Conservation (phyloP, 2,888 invertebrate species). For the Campoplex nolae region DNA sequence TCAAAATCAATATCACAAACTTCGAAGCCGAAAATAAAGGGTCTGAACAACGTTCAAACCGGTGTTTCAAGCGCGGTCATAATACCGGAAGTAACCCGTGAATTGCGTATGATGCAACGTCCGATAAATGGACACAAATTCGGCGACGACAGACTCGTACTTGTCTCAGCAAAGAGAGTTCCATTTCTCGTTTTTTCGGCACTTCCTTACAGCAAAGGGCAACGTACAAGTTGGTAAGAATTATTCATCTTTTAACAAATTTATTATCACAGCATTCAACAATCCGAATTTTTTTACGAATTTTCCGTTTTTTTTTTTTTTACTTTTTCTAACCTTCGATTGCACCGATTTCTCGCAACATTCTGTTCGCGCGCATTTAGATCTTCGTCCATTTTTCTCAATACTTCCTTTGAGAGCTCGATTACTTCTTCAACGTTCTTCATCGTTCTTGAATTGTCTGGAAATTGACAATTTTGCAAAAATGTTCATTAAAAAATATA, state of each 20-base stretch:
- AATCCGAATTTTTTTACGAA: background rate
- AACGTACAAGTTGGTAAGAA: constrained; percentile 87
- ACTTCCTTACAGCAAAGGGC: constrained; percentile 92
- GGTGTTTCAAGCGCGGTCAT: constrained; percentile 81
- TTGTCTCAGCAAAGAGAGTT: constrained; percentile 91
- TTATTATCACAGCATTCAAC: background rate
- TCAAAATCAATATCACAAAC: constrained; percentile 86
- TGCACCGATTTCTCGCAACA: background rate
- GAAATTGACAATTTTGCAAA: background rate
- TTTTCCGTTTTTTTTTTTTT: background rate
- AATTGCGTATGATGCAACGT: constrained; percentile 85
- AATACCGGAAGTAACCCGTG: constrained; percentile 83
- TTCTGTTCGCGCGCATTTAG: background rate
- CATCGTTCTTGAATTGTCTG: background rate
- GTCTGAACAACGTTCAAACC: constrained; percentile 87
- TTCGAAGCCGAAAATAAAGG: constrained; percentile 86
- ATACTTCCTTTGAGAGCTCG: background rate
- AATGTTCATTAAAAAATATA: too few species aligned
- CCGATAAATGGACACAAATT: constrained; percentile 89
- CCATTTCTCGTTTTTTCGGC: constrained; percentile 95
- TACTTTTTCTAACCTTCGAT: background rate
- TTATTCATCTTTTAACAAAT: background rate
- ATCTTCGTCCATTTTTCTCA: background rate
- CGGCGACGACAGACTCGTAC: constrained; percentile 92
- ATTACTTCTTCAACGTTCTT: background rate